Conservation (phyloP, 2,888 invertebrate genomes). For the Aleiodes alternator region DNA sequence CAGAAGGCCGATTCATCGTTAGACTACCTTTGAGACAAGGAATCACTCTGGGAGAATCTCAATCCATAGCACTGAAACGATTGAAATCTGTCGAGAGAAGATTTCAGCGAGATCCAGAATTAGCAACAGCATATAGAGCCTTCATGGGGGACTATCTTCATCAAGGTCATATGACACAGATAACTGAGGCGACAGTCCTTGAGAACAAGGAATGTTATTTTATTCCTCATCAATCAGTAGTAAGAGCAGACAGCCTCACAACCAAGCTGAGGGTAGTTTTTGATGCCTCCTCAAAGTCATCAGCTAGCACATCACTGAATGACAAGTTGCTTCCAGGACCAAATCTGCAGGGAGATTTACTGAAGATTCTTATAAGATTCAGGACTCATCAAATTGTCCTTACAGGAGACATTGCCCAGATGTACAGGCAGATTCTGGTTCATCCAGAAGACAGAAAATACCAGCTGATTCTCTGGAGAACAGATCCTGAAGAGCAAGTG, state of each 20-base stretch:
- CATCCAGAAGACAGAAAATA: conserved; percentile 29
- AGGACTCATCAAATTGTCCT: neutral
- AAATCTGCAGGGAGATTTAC: conserved; percentile 38
- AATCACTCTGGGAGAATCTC: conserved; percentile 54
- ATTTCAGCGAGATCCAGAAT: conserved; percentile 38
- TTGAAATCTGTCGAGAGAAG: conserved; percentile 54
- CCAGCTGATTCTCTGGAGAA: conserved; percentile 47
- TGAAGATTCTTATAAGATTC: no score
- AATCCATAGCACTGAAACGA: conserved; percentile 50
- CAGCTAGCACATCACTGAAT: conserved; percentile 35
- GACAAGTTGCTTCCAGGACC: conserved; percentile 42
- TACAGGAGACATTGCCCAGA: conserved; percentile 41
- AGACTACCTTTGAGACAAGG: conserved; percentile 45
- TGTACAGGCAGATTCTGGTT: conserved; percentile 47
- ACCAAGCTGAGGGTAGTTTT: no score
- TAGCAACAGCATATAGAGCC: conserved; percentile 47
- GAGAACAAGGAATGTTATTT: neutral
- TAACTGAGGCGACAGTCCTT: neutral
- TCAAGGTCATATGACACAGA: conserved; percentile 54
- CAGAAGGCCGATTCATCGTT: conserved; percentile 49
- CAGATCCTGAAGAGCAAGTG: conserved; percentile 20
- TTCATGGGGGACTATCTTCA: conserved; percentile 57
- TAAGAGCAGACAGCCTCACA: conserved; percentile 33
- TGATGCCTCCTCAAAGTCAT: conserved; percentile 5
- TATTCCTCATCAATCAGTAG: conserved; percentile 47